Evolutionary conservation across 1,140 invertebrate species (phyloP).

Genomic region (Cryptotermes secundus): DNA sequence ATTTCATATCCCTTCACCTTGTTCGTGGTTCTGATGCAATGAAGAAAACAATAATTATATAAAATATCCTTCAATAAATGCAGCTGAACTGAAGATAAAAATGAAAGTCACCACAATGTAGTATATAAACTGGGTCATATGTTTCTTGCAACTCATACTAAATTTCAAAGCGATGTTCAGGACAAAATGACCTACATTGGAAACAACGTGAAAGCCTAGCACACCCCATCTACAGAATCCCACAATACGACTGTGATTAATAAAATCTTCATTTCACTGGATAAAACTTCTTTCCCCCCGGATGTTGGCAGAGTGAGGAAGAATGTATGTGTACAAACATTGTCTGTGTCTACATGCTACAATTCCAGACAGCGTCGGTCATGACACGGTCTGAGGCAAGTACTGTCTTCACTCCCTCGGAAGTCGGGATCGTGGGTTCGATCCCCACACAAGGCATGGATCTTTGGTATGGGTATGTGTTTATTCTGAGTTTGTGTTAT

Average conservation of each 20-base stretch:
- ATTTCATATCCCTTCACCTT: neutral
- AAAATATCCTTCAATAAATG: neutral
- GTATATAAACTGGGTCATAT: neutral
- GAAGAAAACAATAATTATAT: conserved; percentile 4
- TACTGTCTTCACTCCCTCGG: too few relatives aligned
- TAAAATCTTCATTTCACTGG: neutral
- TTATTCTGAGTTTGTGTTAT: too few relatives aligned
- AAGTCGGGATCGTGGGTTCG: too few relatives aligned
- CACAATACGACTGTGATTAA: neutral
- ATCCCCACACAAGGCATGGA: too few relatives aligned
- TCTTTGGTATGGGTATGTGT: too few relatives aligned
- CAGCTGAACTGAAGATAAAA: neutral
- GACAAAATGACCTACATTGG: neutral
- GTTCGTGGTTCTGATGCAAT: neutral
- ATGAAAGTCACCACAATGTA: neutral
- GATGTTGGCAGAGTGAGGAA: neutral
- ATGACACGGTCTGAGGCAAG: too few relatives aligned
- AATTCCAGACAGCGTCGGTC: too few relatives aligned
- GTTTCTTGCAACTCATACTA: neutral
- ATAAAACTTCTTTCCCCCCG: neutral
- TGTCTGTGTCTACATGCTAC: too few relatives aligned
- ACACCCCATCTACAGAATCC: neutral
- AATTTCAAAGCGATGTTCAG: neutral
- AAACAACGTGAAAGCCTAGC: neutral
- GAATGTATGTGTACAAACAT: too few relatives aligned